Base-by-base conservation (phyloP, 2,797 vertebrate species). In the Sciurus carolinensis region DNA sequence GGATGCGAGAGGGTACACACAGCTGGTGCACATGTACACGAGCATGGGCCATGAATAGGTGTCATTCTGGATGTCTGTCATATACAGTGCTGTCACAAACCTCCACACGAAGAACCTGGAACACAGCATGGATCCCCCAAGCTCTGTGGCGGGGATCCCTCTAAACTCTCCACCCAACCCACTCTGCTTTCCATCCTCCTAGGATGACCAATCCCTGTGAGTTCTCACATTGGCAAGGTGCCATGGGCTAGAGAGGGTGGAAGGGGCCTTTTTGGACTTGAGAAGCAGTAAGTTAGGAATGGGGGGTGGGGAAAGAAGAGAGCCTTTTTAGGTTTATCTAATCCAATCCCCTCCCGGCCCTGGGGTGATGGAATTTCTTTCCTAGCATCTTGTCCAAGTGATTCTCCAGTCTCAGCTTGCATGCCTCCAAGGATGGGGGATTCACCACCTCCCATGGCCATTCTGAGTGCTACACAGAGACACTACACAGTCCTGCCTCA, bases 61-160 rank as follows among this genome's bases (percentile, higher is more conserved):
- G 93, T 99, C 99, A 64, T 97, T 97, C 98, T 98, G 98, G 1
- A 98, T 96, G 2, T 98, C 98, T 59, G 98, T 99, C 79, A 98
- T 97, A 77, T 82, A 95, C 80, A 99, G 96, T 79, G 98, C 98
- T 0, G 97, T 98, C 98, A 98, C 89, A 3, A 99, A 98, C 82
- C 98, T 99, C 99, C 99, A 99, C 14, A 99, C 95, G 91, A 99
- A 99, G 97, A 99, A 99, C 99, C 99, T 99, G 98, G 3, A 92
- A 97, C 62, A 89, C 9, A 95, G 54, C 47, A 4, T 0, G 6
- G 47, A 33, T 18, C 33, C 3, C 66, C 76, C 36, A 30, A 0
- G 17, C 33, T 57, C 91, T 0, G 0, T 7, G 64, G 71, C 22
- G 1, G 6, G 33, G 47, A 33, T 12, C 17, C 36, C 79, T 50